These are phyloP conservation scores for Blastobasis lacticolella DNA, from an alignment of 2,888 invertebrate species.

Conservation along the genomic window DNA sequence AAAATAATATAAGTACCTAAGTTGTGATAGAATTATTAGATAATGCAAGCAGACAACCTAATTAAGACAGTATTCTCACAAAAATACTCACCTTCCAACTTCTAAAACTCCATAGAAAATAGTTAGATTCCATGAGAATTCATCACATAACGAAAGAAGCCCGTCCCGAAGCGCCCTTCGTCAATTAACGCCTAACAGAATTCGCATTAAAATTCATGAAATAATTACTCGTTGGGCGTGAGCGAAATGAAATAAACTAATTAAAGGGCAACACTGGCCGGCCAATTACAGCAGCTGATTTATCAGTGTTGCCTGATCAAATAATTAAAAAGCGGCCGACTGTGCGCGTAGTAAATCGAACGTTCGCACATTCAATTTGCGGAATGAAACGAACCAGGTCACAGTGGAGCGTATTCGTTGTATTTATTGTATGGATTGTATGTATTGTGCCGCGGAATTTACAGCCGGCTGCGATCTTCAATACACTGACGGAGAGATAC, in stretches of 20 bases:
- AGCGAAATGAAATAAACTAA: constrained; percentile 54
- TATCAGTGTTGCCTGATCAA: constrained; percentile 66
- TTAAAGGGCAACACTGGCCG: constrained; percentile 43
- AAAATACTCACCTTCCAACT: neutral
- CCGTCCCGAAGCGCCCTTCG: constrained; percentile 1
- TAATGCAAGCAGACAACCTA: too few species aligned
- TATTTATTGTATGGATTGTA: constrained; percentile 6
- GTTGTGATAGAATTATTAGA: too few species aligned
- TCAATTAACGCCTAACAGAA: constrained; percentile 33
- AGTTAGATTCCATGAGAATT: too few species aligned
- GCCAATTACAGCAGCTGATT: constrained; percentile 56
- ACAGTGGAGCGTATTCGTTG: constrained; percentile 22
- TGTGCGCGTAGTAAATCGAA: constrained; percentile 42
- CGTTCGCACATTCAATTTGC: constrained; percentile 57
- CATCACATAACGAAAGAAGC: neutral
- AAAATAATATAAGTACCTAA: too few species aligned
- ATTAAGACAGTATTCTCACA: too few species aligned
- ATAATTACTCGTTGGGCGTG: constrained; percentile 45
- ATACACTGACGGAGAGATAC: too few species aligned
- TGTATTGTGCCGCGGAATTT: constrained; percentile 29
- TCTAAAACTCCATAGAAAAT: too few species aligned
- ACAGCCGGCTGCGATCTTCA: constrained; percentile 9
- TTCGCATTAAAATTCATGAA: constrained; percentile 47
- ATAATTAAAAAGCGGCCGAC: constrained; percentile 66
- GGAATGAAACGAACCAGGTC: constrained; percentile 38